Conservation (phyloP, 2,888 invertebrate species). For the Xestoiulus laeticollis region DNA sequence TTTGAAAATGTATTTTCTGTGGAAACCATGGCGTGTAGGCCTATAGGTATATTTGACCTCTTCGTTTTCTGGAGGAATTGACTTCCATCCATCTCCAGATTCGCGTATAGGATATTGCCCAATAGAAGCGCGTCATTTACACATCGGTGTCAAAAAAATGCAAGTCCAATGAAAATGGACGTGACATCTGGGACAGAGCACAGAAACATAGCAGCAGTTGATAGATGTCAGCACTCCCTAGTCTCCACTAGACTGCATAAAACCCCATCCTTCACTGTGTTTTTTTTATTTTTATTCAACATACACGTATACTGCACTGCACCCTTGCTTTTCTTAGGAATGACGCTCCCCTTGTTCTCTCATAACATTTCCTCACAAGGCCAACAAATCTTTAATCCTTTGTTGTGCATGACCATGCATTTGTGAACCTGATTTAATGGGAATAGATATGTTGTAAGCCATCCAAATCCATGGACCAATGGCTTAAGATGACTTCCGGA, state of each 20-base stretch:
- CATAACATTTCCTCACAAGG: slow-evolving; percentile 6
- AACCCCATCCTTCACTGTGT: not conserved
- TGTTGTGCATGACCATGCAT: not conserved
- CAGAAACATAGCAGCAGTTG: slow-evolving; percentile 2
- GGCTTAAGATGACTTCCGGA: no score
- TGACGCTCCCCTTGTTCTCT: slow-evolving; percentile 13
- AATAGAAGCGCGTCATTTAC: not conserved
- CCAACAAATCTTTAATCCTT: not conserved
- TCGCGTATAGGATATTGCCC: not conserved
- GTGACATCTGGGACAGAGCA: slow-evolving; percentile 23
- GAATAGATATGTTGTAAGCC: not conserved
- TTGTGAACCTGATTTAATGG: not conserved
- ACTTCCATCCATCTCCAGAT: not conserved
- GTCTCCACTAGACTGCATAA: not conserved
- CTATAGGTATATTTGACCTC: not conserved
- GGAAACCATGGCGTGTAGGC: not conserved
- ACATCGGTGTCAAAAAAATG: slow-evolving; percentile 19
- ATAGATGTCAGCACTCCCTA: slow-evolving; percentile 43
- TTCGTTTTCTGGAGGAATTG: not conserved
- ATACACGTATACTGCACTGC: not conserved
- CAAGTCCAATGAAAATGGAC: slow-evolving; percentile 32
- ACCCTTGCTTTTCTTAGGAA: slow-evolving; percentile 14
- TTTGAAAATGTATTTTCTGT: no score
- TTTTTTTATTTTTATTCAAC: slow-evolving; percentile 35
- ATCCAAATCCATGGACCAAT: no score